phyloP scores from a whole-genome alignment of 2,888 invertebrate genomes.

The Nymphalis polychloros region DNA sequence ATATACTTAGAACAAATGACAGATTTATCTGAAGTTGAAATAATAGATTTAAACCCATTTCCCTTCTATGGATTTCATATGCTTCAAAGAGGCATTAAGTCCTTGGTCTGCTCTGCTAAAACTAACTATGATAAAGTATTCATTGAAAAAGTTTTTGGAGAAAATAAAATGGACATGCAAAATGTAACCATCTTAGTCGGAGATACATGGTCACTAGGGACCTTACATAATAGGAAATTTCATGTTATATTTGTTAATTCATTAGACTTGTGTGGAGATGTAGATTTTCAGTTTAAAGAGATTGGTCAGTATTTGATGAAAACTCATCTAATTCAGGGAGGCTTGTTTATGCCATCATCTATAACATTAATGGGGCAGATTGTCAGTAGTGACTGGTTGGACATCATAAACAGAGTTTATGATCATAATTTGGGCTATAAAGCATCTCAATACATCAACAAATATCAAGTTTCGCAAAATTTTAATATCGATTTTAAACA shows the following conservation, averaged over 20 bases:
- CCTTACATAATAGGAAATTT: conserved; percentile 58
- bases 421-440: conserved; percentile 80
- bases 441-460: conserved; percentile 81
- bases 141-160: conserved; percentile 64
- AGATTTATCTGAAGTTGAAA: conserved; percentile 55
- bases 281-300: conserved; percentile 64
- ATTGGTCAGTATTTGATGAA: conserved; percentile 55
- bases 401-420: conserved; percentile 79
- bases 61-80: conserved; percentile 83
- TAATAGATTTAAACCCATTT: conserved; percentile 84
- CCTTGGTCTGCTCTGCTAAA: conserved; percentile 70
- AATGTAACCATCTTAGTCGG: conserved; percentile 65
- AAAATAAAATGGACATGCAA: conserved; percentile 63
- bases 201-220: conserved; percentile 54
- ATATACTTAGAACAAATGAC: conserved; percentile 65
- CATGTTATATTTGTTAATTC: conserved; percentile 81
- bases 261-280: conserved; percentile 81
- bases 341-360: conserved; percentile 77
- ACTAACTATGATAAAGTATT: conserved; percentile 64
- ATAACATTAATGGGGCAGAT: conserved; percentile 80
- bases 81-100: conserved; percentile 73
- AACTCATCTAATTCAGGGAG: conserved; percentile 64
- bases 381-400: conserved; percentile 83
- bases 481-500: conserved; percentile 72
- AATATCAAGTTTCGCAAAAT: conserved; percentile 82